Evolutionary conservation across 1,140 invertebrate genomes (phyloP).

Genomic region (Ctenoplectra terminalis): DNA sequence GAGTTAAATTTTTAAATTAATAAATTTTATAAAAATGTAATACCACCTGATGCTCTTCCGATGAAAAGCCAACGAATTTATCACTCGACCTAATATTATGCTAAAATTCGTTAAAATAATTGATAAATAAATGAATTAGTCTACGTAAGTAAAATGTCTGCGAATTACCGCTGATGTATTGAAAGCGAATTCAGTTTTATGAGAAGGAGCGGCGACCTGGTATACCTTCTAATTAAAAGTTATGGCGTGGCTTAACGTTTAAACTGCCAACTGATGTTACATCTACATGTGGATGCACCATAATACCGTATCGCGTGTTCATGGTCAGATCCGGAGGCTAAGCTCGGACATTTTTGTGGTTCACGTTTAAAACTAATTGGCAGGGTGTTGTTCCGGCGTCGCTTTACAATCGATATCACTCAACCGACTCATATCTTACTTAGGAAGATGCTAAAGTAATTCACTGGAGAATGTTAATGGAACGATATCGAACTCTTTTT

Average conservation of each 20-base stretch:
- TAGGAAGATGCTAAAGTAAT: not conserved
- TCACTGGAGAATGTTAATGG: not conserved
- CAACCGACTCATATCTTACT: not conserved
- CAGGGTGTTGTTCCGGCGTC: not conserved
- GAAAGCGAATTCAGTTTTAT: conserved; percentile 16
- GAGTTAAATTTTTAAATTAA: too few species aligned
- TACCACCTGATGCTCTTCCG: too few species aligned
- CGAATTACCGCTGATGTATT: not conserved
- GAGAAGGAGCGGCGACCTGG: not conserved
- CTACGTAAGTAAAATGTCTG: not conserved
- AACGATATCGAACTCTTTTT: too few species aligned
- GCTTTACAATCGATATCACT: not conserved
- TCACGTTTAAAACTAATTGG: conserved; percentile 35
- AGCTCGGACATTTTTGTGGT: conserved; percentile 8
- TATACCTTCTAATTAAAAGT: conserved; percentile 64
- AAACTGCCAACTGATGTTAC: conserved; percentile 23
- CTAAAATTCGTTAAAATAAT: not conserved
- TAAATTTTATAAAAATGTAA: too few species aligned
- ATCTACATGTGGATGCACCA: not conserved
- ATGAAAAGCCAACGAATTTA: too few species aligned
- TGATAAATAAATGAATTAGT: not conserved
- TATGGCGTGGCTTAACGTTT: conserved; percentile 56
- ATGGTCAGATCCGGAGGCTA: not conserved
- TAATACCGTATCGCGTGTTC: not conserved
- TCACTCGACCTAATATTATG: too few species aligned